Evolutionary conservation across 2,888 invertebrate genomes (phyloP), one percentile per base, ranked within the genome.

Genomic region (Diarsia mendica): DNA sequence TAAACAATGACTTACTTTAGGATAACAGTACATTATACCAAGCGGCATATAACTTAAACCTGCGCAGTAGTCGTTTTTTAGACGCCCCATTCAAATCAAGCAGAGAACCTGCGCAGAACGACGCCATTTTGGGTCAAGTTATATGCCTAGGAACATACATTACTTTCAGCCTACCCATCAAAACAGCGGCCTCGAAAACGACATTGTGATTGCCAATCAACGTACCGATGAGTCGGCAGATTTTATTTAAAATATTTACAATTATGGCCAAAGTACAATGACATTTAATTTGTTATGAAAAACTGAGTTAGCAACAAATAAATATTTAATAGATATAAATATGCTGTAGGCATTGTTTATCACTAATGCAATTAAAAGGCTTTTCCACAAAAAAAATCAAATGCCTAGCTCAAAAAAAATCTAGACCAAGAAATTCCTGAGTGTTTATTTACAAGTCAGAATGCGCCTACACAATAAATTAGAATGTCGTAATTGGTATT

Each of bases 371-470:
- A 51, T 58, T 8, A 55, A 63, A 71, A 44, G 23, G 28, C 39
- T 39, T 39, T 39, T 39, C 8, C 8, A 39, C 18, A 71, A 15
- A 66, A n/a, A 60, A 74, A 53, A 72, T 51, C n/a, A 72, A 68
- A 68, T 53, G 64, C 48, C 67, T 58, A 73, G 8, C 39, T 5
- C 13, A 20, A 53, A 69, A 60, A 69, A 77, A 65, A 77, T 58
- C 51, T 73, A 71, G 76, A 64, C 33, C 68, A 67, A 74, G 39
- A 53, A 85, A 85, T 74, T 83, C 46, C 39, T 53, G 9, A 74
- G 67, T 68, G 58, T 79, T 78, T 82, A 76, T 84, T 84, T 75
- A 79, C 77, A 71, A 79, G 28, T 39, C 46, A 72, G 68, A 83
- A 80, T 80, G 72, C 58, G 33, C 46, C 79, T 74, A 75, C 82